Base-by-base conservation (phyloP, 2,797 vertebrate species). In the Adrianichthys oophorus region DNA sequence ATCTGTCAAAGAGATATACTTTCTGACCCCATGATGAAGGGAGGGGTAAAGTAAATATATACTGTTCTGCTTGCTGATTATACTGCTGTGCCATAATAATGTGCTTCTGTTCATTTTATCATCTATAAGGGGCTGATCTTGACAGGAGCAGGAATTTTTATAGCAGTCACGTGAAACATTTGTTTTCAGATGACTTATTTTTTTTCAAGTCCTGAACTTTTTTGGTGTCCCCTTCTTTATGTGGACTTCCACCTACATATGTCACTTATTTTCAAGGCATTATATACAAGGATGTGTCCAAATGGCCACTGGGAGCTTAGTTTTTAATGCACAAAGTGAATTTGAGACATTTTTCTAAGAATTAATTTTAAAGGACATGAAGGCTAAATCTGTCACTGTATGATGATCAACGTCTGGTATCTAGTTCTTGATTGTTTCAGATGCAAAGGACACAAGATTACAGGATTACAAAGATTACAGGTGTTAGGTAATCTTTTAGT, bases 121-220 rank as follows among this genome's bases (percentile, higher is more conserved):
- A 6, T 45, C 19, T 61, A 52, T 32, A 40, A 49, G 32, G 51
- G 16, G 26, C 26, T 26, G 18, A 18, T 56, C 15, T 18, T 29
- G 15, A 13, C 18, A 53, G 15, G 26, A 17, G 44, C 41, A 49
- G 32, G 32, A 32, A 32, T 32, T 32, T 32, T 32, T 32, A 32
- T 32, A 32, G 32, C 32, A 12, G 32, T 32, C 8, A 10, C 3
- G 32, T 32, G 32, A 32, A 32, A 32, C 23, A 3, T 7, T 18
- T 15, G 16, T 29, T 15, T 15, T 12, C 14, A 41, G 24, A 26
- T 54, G 1, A 40, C n/a, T 47, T 43, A 50, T 46, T 24, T 48
- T n/a, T 16, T 73, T 58, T 54, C 32, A 19, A 60, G 3, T 12
- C 5, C 49, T 56, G 37, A 3, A 29, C 52, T 62, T 45, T 8